Conservation (phyloP, 2,797 vertebrate genomes). For the Coregonus suidteri region DNA sequence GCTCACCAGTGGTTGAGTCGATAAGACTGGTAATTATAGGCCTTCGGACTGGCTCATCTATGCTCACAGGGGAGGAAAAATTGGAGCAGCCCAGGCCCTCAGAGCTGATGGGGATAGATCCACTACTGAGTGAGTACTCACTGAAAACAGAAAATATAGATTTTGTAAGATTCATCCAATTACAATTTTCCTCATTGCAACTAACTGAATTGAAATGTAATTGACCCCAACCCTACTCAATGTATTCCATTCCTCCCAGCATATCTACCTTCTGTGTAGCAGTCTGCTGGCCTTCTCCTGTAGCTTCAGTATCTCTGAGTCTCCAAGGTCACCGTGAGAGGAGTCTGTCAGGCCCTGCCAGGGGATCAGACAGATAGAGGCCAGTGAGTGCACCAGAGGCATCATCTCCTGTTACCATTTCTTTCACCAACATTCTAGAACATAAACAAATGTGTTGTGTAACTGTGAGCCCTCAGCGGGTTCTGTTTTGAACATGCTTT, state of each 20-base stretch:
- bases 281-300: slow-evolving; percentile 80
- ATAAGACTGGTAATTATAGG: slow-evolving; percentile 52
- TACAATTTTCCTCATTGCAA: not conserved
- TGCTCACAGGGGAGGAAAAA: slow-evolving; percentile 63
- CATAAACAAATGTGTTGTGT: not conserved
- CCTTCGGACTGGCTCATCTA: slow-evolving; percentile 58
- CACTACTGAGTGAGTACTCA: slow-evolving; percentile 64
- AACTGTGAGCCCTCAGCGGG: too few species aligned
- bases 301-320: slow-evolving; percentile 77
- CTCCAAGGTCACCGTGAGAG: slow-evolving; percentile 68
- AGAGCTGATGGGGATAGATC: slow-evolving; percentile 71
- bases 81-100: slow-evolving; percentile 73
- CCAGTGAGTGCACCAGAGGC: not conserved
- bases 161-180: not conserved
- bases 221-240: not conserved
- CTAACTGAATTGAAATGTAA: not conserved
- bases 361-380: slow-evolving; percentile 1
- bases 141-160: slow-evolving; percentile 45
- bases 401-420: not conserved
- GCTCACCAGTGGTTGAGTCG: slow-evolving; percentile 57
- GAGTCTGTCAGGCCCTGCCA: slow-evolving; percentile 64
- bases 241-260: not conserved
- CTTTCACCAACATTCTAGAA: not conserved
- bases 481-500: too few species aligned
- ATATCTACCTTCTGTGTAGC: slow-evolving; percentile 77